Percentiles rank a stretch among this genome's conserved stretches.
phyloP scores from a whole-genome alignment of 2,113 vertebrate species.

The Merops nubicus region DNA sequence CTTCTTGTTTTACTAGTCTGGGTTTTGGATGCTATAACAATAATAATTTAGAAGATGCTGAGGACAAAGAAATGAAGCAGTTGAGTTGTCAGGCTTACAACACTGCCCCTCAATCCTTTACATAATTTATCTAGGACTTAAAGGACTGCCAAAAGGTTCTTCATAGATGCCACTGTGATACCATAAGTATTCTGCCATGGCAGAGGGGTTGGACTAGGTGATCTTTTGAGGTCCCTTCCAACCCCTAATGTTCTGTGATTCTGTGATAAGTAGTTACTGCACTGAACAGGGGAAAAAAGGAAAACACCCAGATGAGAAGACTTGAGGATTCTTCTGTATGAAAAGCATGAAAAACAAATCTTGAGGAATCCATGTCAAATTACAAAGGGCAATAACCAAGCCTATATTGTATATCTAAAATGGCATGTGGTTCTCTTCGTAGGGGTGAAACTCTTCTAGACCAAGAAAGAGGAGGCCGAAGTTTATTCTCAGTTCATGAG shows the following conservation, averaged over 20 bases:
- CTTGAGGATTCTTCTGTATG: background rate
- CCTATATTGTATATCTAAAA: background rate
- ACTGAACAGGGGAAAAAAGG: fast-evolving
- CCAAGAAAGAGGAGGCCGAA: background rate
- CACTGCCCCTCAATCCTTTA: background rate
- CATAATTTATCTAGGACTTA: background rate
- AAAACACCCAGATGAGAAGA: background rate
- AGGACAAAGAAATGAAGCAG: background rate
- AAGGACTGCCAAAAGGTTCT: background rate
- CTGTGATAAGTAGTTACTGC: background rate
- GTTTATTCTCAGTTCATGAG: background rate
- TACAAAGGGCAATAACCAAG: background rate
- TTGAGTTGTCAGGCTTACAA: background rate
- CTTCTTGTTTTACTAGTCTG: background rate
- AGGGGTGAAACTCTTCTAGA: background rate
- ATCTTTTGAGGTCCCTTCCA: too few relatives aligned
- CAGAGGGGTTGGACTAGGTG: too few relatives aligned
- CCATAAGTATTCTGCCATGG: too few relatives aligned
- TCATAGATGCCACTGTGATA: background rate
- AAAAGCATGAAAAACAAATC: background rate
- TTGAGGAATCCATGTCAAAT: background rate
- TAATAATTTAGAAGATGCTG: background rate
- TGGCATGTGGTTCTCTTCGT: background rate
- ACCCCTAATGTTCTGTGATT: too few relatives aligned
- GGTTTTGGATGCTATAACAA: background rate